These are phyloP conservation scores for Melanocharis versteri DNA, from an alignment of 2,113 vertebrate genomes.

Conservation along the genomic window DNA sequence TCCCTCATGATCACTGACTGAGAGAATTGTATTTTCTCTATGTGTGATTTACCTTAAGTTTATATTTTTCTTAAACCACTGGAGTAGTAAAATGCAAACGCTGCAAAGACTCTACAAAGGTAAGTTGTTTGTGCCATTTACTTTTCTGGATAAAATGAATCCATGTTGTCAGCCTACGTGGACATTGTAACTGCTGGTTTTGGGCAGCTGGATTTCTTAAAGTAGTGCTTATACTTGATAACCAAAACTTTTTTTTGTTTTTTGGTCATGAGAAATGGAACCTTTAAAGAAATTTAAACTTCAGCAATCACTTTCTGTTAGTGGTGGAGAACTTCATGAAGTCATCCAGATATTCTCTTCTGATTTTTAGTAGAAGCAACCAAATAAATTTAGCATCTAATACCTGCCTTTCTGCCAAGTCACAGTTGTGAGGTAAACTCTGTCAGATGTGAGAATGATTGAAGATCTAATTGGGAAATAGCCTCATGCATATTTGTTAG, in stretches of 20 bases:
- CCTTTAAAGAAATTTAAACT: background rate
- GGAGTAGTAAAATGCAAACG: background rate
- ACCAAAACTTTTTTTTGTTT: background rate
- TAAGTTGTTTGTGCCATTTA: conserved; percentile 2
- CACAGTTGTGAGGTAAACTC: background rate
- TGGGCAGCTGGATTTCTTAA: background rate
- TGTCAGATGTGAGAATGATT: background rate
- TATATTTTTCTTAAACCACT: background rate
- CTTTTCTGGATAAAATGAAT: background rate
- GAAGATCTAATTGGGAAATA: background rate
- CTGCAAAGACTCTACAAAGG: background rate
- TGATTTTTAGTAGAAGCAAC: background rate
- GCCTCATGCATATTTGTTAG: background rate
- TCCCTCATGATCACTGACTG: background rate
- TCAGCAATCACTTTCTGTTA: background rate
- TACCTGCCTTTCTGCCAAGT: background rate
- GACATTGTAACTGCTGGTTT: background rate
- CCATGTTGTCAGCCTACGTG: background rate
- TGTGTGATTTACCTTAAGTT: background rate
- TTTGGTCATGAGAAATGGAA: background rate
- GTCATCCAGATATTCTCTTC: background rate
- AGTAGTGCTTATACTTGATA: background rate
- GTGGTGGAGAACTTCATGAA: background rate
- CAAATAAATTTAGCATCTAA: background rate
- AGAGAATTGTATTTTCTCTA: background rate